Base-by-base conservation (phyloP, 2,888 invertebrate genomes). In the Diarsia mendica region DNA sequence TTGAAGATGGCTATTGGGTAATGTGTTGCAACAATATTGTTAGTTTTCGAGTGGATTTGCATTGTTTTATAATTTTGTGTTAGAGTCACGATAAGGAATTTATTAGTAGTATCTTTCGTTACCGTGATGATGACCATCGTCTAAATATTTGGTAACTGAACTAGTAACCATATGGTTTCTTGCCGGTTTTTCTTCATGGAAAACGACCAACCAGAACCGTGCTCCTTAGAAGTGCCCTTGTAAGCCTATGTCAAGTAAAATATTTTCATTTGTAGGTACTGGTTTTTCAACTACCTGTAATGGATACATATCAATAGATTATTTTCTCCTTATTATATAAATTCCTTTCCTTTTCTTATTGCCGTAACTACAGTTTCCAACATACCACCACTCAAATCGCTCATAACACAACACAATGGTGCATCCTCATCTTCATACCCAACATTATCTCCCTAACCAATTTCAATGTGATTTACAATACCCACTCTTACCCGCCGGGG, bases 381-480 rank as follows among this genome's bases (percentile, higher is more conserved):
- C 10, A 9, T 39, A n/a, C 13, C 13, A 28, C 60, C 23, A 15
- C 13, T 67, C n/a, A 67, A 51, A 15, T 5, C 13, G 68, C 9
- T 23, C 1, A 3, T 28, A 48, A 75, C 60, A 18, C 4, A 48
- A 72, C 58, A 28, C 48, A 68, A 61, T 66, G 28, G 28, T 28
- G n/a, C 55, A 68, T 53, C 23, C 53, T 70, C 53, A 75, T 69
- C 77, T 80, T 63, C 48, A 76, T 44, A 70, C 49, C 49, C 4
- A 72, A 67, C 71, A 51, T 84, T 87, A 87, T 87, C 86, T 78
- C 63, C 58, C 60, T 39, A 71, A 70, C 58, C 44, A 72, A 61
- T 77, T 75, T 77, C 46, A 79, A 78, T 71, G 58, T 81, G 86
- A 87, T 87, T 86, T 87, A 87, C 80, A 84, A 79, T 82, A 82